These are phyloP conservation scores for Mormyrops boulengeri DNA, from an alignment of 2,797 vertebrate genomes.

Conservation along the genomic window DNA sequence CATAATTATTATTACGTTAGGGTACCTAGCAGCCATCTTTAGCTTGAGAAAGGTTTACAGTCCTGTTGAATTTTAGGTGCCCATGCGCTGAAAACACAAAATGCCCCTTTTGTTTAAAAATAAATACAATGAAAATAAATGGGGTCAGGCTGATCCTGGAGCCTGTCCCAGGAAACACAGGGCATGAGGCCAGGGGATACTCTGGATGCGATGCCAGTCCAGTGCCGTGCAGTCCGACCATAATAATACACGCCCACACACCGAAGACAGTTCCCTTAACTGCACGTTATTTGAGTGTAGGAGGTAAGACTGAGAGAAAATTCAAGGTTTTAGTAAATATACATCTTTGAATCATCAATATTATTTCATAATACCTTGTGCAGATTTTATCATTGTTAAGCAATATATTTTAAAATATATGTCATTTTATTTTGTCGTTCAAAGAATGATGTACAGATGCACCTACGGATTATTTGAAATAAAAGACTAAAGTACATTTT, in stretches of 20 bases:
- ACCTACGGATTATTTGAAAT: neutral
- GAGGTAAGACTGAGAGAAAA: neutral
- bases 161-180: neutral
- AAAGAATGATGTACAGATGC: neutral
- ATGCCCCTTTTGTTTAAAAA: neutral
- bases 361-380: neutral
- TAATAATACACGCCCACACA: neutral
- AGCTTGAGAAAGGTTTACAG: neutral
- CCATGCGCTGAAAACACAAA: neutral
- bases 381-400: neutral
- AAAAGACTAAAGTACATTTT: neutral
- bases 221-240: neutral
- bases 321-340: neutral
- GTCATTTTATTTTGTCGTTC: neutral
- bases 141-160: neutral
- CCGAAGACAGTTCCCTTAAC: neutral
- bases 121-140: neutral
- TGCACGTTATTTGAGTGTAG: neutral
- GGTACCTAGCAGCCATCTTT: neutral
- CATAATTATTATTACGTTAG: neutral
- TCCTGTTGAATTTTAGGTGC: neutral
- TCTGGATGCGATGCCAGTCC: neutral
- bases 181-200: neutral
- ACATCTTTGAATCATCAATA: neutral
- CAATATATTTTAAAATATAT: neutral